phyloP scores from a whole-genome alignment of 2,113 vertebrate genomes.

The Struthio camelus region DNA sequence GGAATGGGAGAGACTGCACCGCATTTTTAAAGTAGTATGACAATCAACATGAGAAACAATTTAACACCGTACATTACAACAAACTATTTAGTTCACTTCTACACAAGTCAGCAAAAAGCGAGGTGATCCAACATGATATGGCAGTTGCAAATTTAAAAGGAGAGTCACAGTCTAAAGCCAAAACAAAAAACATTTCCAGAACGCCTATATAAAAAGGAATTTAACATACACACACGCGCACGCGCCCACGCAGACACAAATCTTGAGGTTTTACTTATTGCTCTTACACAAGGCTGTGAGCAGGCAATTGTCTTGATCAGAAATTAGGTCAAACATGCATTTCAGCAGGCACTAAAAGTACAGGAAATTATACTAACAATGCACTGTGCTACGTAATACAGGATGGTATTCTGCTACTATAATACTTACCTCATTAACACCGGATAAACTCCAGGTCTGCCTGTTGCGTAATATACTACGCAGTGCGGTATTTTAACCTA shows the following conservation, averaged over 20 bases:
- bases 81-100: slow-evolving; percentile 39
- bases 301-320: slow-evolving; percentile 50
- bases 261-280: slow-evolving; percentile 56
- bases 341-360: slow-evolving; percentile 62
- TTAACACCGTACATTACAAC: slow-evolving; percentile 49
- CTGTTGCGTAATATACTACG: slow-evolving; percentile 67
- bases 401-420: slow-evolving; percentile 58
- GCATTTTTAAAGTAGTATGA: slow-evolving; percentile 53
- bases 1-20: slow-evolving; percentile 12
- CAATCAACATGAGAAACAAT: slow-evolving; percentile 22
- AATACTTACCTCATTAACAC: slow-evolving; percentile 60
- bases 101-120: slow-evolving; percentile 29
- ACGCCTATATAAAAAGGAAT: slow-evolving; percentile 15
- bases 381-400: slow-evolving; percentile 43
- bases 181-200: slow-evolving; percentile 15
- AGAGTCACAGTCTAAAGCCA: slow-evolving; percentile 30
- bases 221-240: neutral
- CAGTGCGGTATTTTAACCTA: slow-evolving; percentile 68
- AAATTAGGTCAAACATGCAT: slow-evolving; percentile 77
- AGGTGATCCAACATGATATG: slow-evolving; percentile 22
- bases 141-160: slow-evolving; percentile 35
- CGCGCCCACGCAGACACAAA: neutral
- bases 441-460: slow-evolving; percentile 68
- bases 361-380: slow-evolving; percentile 62
- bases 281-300: slow-evolving; percentile 49